phyloP scores from a whole-genome alignment of 37 sponge, comb jelly and placozoan species.

The Dysidea cf. avara region DNA sequence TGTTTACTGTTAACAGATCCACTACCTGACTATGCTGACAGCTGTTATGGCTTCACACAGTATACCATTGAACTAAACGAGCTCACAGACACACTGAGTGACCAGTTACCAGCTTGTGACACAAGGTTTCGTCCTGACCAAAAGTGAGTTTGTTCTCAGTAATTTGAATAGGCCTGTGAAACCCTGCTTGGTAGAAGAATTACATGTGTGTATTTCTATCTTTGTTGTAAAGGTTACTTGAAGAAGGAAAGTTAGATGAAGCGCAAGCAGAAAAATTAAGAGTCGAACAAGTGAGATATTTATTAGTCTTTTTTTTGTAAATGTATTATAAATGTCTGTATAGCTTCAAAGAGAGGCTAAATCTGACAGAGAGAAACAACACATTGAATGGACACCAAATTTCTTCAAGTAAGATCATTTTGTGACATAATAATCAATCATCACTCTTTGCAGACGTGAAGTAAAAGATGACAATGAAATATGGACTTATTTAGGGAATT shows the following conservation, averaged over 20 bases:
- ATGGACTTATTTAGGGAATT: conserved; percentile 61
- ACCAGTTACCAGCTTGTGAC: conserved; percentile 59
- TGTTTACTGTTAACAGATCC: no score
- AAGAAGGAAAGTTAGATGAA: conserved; percentile 58
- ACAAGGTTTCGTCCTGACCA: conserved; percentile 74
- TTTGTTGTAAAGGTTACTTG: conserved; percentile 39
- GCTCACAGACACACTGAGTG: conserved; percentile 12
- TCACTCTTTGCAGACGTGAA: conserved; percentile 19
- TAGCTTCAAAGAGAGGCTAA: conserved; percentile 78
- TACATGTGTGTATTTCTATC: background rate
- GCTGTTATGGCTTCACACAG: conserved; percentile 68
- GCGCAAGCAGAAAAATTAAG: conserved; percentile 69
- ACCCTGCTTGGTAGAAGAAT: no score
- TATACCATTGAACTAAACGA: conserved; percentile 75
- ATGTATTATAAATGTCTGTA: background rate
- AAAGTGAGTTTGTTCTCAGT: conserved; percentile 21
- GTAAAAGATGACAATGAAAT: conserved; percentile 30
- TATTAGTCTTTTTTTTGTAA: background rate
- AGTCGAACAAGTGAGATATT: conserved; percentile 52
- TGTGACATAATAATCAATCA: background rate
- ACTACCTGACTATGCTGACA: conserved; percentile 33
- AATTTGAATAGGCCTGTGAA: background rate
- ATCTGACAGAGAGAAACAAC: conserved; percentile 54
- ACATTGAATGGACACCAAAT: conserved; percentile 59
- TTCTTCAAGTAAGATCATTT: conserved; percentile 49